Percentiles rank a stretch among this genome's conserved stretches.
These are phyloP conservation scores for Siniperca undulata DNA, from an alignment of 2,797 vertebrate species.

Conservation along the genomic window DNA sequence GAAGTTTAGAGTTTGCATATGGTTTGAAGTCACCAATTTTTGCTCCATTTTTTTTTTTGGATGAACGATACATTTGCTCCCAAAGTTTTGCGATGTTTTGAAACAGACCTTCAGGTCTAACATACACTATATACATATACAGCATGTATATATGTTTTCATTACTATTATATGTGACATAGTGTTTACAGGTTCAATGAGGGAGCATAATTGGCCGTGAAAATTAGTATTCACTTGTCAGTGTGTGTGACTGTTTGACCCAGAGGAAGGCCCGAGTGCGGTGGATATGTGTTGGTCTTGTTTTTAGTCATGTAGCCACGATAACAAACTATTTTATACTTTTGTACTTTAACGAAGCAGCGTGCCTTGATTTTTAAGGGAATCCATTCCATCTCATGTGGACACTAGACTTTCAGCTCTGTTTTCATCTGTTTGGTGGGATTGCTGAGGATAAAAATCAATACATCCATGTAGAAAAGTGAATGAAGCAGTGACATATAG, in stretches of 20 bases:
- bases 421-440: conserved; percentile 1
- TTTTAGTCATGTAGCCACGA: neutral
- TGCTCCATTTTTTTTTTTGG: neutral
- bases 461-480: conserved; percentile 8
- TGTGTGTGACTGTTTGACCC: no score
- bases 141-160: neutral
- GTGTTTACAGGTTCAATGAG: neutral
- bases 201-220: neutral
- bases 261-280: no score
- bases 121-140: neutral
- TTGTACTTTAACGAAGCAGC: neutral
- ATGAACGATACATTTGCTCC: neutral
- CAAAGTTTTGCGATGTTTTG: neutral
- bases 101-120: neutral
- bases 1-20: neutral
- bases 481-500: conserved; percentile 14
- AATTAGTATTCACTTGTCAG: neutral
- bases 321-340: neutral
- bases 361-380: neutral
- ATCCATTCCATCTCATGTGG: neutral
- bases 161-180: neutral
- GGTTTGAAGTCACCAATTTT: neutral
- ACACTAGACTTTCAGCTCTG: neutral
- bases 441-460: conserved; percentile 19
- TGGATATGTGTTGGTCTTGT: neutral